Evolutionary conservation across 2,888 invertebrate genomes (phyloP).

Genomic region (Periphyllus acericola): DNA sequence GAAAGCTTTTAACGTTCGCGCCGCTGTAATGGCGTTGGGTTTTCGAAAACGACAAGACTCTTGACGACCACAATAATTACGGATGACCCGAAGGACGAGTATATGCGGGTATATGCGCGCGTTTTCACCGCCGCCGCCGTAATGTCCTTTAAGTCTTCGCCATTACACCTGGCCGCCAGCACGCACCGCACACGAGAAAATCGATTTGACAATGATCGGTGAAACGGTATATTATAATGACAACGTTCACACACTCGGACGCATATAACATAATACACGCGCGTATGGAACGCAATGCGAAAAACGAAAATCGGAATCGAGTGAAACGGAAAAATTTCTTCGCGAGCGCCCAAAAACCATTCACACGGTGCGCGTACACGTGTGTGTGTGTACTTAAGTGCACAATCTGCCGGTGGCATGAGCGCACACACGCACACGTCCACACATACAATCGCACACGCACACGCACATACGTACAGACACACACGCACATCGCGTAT

Average conservation of each 20-base stretch:
- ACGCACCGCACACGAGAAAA: background rate
- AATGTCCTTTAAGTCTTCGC: background rate
- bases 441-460: background rate
- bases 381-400: conserved; percentile 34
- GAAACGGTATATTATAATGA: conserved; percentile 30
- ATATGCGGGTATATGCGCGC: background rate
- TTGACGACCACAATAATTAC: too few species aligned
- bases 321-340: conserved; percentile 36
- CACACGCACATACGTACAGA: background rate
- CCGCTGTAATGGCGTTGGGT: background rate
- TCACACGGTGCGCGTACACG: conserved; percentile 40
- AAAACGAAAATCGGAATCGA: conserved; percentile 33
- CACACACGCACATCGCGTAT: background rate
- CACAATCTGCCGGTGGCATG: conserved; percentile 21
- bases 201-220: conserved; percentile 25
- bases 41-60: background rate
- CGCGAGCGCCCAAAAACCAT: conserved; percentile 5
- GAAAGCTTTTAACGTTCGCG: background rate
- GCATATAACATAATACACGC: too few species aligned
- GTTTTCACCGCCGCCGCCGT: background rate
- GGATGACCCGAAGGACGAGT: background rate
- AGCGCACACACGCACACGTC: background rate
- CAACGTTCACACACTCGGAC: background rate
- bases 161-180: background rate
- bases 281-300: background rate